A percentile compares a stretch with the other conserved stretches of the same genome.
Evolutionary conservation across 2,888 invertebrate genomes (phyloP).

Genomic region (Clanis bilineata): DNA sequence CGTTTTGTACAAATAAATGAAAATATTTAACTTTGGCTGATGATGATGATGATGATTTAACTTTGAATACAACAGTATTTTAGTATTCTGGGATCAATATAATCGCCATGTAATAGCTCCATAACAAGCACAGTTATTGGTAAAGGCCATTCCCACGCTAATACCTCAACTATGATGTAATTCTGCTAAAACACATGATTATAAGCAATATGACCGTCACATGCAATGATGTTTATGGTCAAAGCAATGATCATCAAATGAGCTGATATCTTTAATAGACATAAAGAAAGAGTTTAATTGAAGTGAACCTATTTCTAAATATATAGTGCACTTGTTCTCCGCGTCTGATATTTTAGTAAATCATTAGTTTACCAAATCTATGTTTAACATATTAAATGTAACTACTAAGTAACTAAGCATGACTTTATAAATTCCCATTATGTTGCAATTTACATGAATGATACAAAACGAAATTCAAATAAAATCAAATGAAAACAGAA

Average conservation of each 20-base stretch:
- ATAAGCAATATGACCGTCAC: neutral
- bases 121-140: neutral
- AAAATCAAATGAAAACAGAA: neutral
- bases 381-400: too few species aligned
- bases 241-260: neutral
- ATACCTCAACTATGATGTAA: neutral
- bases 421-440: too few species aligned
- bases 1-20: too few species aligned
- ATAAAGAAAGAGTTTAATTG: too few species aligned
- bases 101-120: neutral
- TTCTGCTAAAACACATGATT: slow-evolving; percentile 5
- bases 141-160: neutral
- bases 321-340: too few species aligned
- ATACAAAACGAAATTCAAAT: too few species aligned
- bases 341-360: too few species aligned
- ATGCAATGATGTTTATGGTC: neutral
- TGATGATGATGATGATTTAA: neutral
- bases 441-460: too few species aligned
- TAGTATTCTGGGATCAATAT: neutral
- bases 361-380: too few species aligned
- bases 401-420: too few species aligned
- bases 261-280: neutral
- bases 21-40: too few species aligned
- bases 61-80: neutral
- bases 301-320: too few species aligned